Base-by-base conservation (phyloP, 2,113 vertebrate species). In the Tragelaphus scriptus region DNA sequence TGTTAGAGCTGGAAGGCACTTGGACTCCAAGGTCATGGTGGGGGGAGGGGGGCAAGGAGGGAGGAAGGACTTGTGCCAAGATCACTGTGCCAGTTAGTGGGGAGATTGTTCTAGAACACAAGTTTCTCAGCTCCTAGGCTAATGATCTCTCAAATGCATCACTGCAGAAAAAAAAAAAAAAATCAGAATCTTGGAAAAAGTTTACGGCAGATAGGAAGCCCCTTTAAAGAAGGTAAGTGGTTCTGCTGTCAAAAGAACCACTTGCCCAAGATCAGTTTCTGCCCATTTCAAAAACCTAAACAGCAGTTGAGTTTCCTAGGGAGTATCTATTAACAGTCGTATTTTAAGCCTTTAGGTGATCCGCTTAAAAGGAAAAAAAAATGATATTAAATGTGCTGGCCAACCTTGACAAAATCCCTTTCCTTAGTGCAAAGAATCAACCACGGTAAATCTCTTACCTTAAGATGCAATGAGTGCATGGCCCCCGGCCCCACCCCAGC, bases 401-500 rank as follows among this genome's bases (percentile, higher is more conserved):
- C 94, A 90, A 40, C 2, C 89, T 95, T 92, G 30, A 65, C 65
- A 85, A 82, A 79, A 68, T 91, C 91, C 92, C 91, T 51, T 90
- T 94, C 53, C 16, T 88, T 58, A 21, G 53, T 75, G 25, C 97
- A 95, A 90, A 95, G 91, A 94, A 95, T 97, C 1, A 56, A 84
- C 77, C 92, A 95, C 49, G 94, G 87, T 96, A 26, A 88, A 93
- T 97, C 96, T 97, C 97, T 96, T 97, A 97, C 97, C 91, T 95
- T 90, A 93, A 97, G 90, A 95, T 85, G 65, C 5, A 90, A 7
- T 80, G 84, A 95, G 97, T 98, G 97, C 98, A 98, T 97, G 98
- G 98, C 96, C 92, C 81, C 91, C 97, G 93, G 98, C 97, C n/a
- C 97, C 75, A 84, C 98, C 98, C 32, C 97, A 98, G 98, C 98